phyloP scores from a whole-genome alignment of 2,113 vertebrate genomes.

The Cynoglossus semilaevis region DNA sequence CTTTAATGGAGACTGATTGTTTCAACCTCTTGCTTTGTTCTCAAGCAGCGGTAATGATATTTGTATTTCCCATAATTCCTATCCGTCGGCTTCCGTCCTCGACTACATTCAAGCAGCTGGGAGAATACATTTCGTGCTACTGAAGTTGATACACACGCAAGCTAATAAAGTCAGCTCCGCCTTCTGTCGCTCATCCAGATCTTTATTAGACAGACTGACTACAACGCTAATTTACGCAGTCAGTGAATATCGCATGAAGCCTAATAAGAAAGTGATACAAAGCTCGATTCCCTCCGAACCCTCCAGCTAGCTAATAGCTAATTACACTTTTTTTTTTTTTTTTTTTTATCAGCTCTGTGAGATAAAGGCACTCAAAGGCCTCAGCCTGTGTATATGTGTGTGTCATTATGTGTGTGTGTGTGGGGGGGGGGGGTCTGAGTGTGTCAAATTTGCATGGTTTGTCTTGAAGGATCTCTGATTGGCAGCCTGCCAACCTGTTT shows the following conservation, averaged over 20 bases:
- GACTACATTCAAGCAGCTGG: not conserved
- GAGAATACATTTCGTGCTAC: not conserved
- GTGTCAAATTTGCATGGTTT: constrained; percentile 13
- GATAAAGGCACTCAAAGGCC: constrained; percentile 7
- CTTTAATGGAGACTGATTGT: not conserved
- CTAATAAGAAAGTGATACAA: not conserved
- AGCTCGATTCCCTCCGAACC: not conserved
- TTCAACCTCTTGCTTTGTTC: constrained; percentile 2
- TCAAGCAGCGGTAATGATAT: not conserved
- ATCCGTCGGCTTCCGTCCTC: not conserved
- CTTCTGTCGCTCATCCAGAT: constrained; percentile 3
- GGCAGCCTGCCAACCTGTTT: constrained; percentile 54
- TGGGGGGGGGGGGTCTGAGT: not conserved
- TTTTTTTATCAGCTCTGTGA: constrained; percentile 6
- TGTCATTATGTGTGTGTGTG: constrained; percentile 10
- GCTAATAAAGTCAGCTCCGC: not conserved
- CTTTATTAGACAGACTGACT: not conserved
- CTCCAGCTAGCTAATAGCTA: constrained; percentile 13
- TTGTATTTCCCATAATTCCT: constrained; percentile 13
- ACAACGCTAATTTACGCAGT: not conserved
- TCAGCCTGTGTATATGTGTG: constrained; percentile 6
- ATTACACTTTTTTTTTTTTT: constrained; percentile 10
- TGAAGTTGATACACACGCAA: constrained; percentile 14
- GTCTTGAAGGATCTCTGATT: constrained; percentile 39
- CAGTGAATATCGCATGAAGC: not conserved